Evolutionary conservation across 2,888 invertebrate genomes (phyloP), one percentile per base, ranked within the genome.

Genomic region (Drosophila imparisetae): DNA sequence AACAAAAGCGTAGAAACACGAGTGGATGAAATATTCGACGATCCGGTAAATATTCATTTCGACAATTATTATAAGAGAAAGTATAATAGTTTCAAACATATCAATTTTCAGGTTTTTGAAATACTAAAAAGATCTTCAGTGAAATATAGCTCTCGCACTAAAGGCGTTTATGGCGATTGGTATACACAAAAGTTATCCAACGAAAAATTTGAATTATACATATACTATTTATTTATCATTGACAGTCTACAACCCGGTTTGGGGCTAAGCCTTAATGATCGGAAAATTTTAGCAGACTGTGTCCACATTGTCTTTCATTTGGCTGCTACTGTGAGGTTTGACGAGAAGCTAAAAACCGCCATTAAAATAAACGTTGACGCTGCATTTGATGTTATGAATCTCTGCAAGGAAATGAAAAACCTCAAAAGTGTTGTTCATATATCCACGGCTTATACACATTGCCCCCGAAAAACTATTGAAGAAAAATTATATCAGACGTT

Each of bases 311-410:
- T 95, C 5, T 94, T 95, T 79, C 94, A 95, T 79, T 94, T 94
- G 65, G 95, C 95, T 1, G 95, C 95, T 0, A 95, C 94, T 0
- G 94, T 95, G 1, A 91, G 94, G 62, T 97, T 97, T 91, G 96
- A 96, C 91, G 97, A 97, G 91, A 95, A 95, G 75, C 93, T 97
- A 18, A 95, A 95, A 93, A 92, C 95, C 6, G 96, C 97, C 0
- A 94, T 96, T 52, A 95, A 95, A 71, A 96, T 96, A 91, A 97
- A 97, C 92, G 95, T 97, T 1, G 93, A 95, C 52, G 96, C 95
- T 32, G 95, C 96, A 0, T 94, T 94, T 72, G 95, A 96, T 75
- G 93, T 96, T 75, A 92, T 96, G 53, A 91, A 94, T 45, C 92
- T 97, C 24, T 95, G 95, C 90, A 94, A 94, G 77, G 94, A 95